A percentile compares a stretch with the other conserved stretches of the same genome.
phyloP scores from a whole-genome alignment of 2,113 vertebrate genomes.

The Ptychochromis oligacanthus region DNA sequence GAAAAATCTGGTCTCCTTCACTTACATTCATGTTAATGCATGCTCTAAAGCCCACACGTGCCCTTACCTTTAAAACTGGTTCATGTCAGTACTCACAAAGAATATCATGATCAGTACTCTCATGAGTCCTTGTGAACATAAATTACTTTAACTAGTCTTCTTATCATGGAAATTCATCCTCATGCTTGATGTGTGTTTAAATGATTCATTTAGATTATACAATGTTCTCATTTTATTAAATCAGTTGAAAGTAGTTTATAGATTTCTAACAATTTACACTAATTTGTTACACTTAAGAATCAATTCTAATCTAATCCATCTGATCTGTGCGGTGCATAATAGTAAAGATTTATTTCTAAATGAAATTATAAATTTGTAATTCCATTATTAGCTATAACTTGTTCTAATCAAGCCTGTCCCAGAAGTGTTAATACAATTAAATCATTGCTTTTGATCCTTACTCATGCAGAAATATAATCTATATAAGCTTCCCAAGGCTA shows the following conservation, averaged over 20 bases:
- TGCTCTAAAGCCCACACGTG: not conserved
- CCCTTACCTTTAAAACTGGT: slow-evolving; percentile 3
- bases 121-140: not conserved
- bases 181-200: not conserved
- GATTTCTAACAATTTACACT: not conserved
- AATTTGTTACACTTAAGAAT: slow-evolving; percentile 21
- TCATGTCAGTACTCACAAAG: not conserved
- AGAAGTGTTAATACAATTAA: slow-evolving; percentile 9
- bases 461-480: slow-evolving; percentile 26
- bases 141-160: not conserved
- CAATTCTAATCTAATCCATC: slow-evolving; percentile 12
- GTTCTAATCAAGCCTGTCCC: not conserved
- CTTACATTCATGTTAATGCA: not conserved
- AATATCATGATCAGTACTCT: not conserved
- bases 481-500: slow-evolving; percentile 29
- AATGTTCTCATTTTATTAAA: slow-evolving; percentile 12
- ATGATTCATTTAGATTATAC: not conserved
- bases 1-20: not conserved
- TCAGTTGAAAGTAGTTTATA: not conserved
- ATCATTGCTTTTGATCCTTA: slow-evolving; percentile 13
- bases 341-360: slow-evolving; percentile 10
- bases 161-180: not conserved
- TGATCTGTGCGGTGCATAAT: not conserved
- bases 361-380: slow-evolving; percentile 14
- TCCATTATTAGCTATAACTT: not conserved